phyloP scores from a whole-genome alignment of 2,888 invertebrate genomes.

The Sphaeridia pumilis region DNA sequence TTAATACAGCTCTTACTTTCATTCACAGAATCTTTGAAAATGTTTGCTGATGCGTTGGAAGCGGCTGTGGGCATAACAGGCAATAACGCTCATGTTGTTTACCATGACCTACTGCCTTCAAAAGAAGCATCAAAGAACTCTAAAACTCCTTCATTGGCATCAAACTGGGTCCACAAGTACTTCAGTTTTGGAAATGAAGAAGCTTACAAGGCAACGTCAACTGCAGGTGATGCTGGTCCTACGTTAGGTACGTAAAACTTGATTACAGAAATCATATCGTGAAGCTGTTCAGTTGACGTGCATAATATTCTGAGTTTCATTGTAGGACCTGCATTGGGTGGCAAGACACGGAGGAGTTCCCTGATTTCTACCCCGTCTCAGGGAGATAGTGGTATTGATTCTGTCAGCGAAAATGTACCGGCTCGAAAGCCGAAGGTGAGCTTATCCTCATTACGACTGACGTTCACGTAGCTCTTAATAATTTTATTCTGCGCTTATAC shows the following conservation, averaged over 20 bases:
- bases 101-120: slow-evolving; percentile 43
- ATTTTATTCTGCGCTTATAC: too few relatives aligned
- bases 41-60: slow-evolving; percentile 67
- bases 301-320: not conserved
- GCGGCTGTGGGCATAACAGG: slow-evolving; percentile 57
- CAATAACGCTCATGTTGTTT: slow-evolving; percentile 53
- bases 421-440: not conserved
- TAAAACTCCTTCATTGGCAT: slow-evolving; percentile 18
- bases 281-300: not conserved
- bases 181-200: slow-evolving; percentile 12
- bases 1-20: not conserved
- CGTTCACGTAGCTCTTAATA: too few relatives aligned
- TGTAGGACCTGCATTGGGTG: not conserved
- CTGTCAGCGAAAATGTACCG: slow-evolving; percentile 1
- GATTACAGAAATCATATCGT: too few relatives aligned
- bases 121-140: slow-evolving; percentile 2
- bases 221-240: not conserved
- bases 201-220: not conserved
- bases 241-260: too few relatives aligned
- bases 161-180: slow-evolving; percentile 21
- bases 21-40: slow-evolving; percentile 66
- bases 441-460: too few relatives aligned
- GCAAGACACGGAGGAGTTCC: not conserved
- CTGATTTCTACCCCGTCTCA: slow-evolving; percentile 13
- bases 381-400: slow-evolving; percentile 12